Conservation (phyloP, 2,888 invertebrate genomes). For the Aspidiotus rigidus region DNA sequence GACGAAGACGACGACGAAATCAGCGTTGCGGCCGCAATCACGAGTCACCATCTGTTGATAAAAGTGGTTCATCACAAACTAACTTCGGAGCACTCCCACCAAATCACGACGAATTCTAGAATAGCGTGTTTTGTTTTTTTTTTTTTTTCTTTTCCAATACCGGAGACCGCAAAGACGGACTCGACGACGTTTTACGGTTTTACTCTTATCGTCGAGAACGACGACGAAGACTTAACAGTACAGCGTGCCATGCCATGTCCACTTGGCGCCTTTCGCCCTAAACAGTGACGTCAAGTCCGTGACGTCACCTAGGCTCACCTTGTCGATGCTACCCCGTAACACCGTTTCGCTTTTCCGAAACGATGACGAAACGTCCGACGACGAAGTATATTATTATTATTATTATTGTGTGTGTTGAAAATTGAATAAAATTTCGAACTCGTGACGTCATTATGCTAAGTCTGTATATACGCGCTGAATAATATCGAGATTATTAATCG, state of each 20-base stretch:
- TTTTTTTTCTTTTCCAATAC: not conserved
- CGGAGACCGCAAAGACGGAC: not conserved
- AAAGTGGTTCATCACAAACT: constrained; percentile 4
- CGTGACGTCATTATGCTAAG: not conserved
- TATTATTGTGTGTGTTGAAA: not conserved
- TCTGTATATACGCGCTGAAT: not conserved
- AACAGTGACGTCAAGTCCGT: not conserved
- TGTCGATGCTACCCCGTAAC: not conserved
- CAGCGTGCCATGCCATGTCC: not conserved
- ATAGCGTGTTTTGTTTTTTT: not conserved
- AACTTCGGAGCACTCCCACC: not conserved
- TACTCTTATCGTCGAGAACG: not conserved
- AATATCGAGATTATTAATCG: not conserved
- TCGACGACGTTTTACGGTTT: not conserved
- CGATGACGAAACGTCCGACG: not conserved
- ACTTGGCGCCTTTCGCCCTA: constrained; percentile 4
- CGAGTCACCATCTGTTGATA: constrained; percentile 1
- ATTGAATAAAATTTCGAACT: not conserved
- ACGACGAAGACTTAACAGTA: no score
- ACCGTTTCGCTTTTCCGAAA: not conserved
- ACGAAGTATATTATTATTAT: no score
- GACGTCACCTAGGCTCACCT: not conserved
- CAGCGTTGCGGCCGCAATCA: not conserved
- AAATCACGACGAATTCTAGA: constrained; percentile 2
- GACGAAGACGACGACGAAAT: not conserved